A percentile compares a stretch with the other conserved stretches of the same genome.
These are phyloP conservation scores for Aradus depressus DNA, from an alignment of 2,888 invertebrate genomes.

Conservation along the genomic window DNA sequence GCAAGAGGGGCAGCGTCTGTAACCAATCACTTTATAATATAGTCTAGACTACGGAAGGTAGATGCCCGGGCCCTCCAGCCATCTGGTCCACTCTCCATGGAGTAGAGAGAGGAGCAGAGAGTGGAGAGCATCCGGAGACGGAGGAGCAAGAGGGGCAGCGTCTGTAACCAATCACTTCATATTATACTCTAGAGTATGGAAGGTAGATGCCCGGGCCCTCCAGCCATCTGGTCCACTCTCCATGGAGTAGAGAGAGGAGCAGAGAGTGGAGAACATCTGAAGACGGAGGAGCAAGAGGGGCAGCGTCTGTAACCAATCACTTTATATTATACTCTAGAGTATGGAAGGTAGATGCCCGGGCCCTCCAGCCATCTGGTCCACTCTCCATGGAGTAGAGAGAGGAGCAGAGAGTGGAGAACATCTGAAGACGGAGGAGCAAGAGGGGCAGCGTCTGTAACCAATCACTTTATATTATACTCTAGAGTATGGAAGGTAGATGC, in stretches of 20 bases:
- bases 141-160: constrained; percentile 45
- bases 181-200: too few species aligned
- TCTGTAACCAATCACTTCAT: constrained; percentile 29
- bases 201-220: too few species aligned
- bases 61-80: too few species aligned
- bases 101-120: constrained; percentile 49
- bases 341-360: too few species aligned
- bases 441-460: constrained; percentile 39
- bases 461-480: not conserved
- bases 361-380: constrained; percentile 32
- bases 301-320: constrained; percentile 35
- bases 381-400: constrained; percentile 40
- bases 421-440: constrained; percentile 51
- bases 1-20: constrained; percentile 43
- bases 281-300: constrained; percentile 48
- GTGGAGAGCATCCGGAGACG: constrained; percentile 57
- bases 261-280: constrained; percentile 55
- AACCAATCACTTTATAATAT: not conserved
- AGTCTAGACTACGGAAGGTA: too few species aligned
- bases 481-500: too few species aligned
- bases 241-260: constrained; percentile 44
- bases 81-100: constrained; percentile 29
- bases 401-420: constrained; percentile 54
- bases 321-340: too few species aligned
- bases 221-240: constrained; percentile 30